A percentile compares a stretch with the other conserved stretches of the same genome.
Evolutionary conservation across 2,797 vertebrate genomes (phyloP).

Genomic region (Remorina albescens): DNA sequence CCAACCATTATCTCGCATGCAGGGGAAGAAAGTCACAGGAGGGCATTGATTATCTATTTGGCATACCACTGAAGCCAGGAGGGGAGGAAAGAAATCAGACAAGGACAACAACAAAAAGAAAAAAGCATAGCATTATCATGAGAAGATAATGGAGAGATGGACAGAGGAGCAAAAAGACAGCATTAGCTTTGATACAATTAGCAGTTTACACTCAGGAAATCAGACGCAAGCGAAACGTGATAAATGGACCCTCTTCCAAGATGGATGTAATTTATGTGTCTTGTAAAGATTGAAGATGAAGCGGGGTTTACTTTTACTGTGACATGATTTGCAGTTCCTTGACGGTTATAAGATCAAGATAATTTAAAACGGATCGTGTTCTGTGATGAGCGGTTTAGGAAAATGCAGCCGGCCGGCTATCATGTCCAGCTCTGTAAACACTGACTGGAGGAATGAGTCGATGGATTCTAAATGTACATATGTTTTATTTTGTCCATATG

Average conservation of each 20-base stretch:
- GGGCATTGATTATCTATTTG: conserved; percentile 78
- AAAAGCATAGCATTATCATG: not conserved
- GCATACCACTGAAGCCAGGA: conserved; percentile 52
- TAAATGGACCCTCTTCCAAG: conserved; percentile 22
- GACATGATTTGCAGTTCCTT: conserved; percentile 27
- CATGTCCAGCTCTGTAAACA: not conserved
- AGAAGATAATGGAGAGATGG: not conserved
- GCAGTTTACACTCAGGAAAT: conserved; percentile 32
- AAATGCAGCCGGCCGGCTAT: not conserved
- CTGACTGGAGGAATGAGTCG: not conserved
- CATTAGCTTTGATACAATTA: conserved; percentile 34
- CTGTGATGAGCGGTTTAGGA: conserved; percentile 12
- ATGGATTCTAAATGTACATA: not conserved
- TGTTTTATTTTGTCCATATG: not conserved
- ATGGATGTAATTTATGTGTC: conserved; percentile 46
- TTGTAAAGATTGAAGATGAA: conserved; percentile 42
- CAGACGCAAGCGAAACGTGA: conserved; percentile 1
- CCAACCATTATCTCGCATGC: conserved; percentile 71
- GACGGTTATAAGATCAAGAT: conserved; percentile 4
- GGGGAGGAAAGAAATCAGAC: conserved; percentile 30
- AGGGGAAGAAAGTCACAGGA: conserved; percentile 58
- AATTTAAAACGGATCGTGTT: conserved; percentile 4
- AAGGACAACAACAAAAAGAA: conserved; percentile 30
- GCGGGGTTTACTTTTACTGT: conserved; percentile 39
- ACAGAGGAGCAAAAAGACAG: not conserved